A percentile compares a stretch with the other conserved stretches of the same genome.
Evolutionary conservation across 2,888 invertebrate species (phyloP).

Genomic region (Proisotoma minuta): DNA sequence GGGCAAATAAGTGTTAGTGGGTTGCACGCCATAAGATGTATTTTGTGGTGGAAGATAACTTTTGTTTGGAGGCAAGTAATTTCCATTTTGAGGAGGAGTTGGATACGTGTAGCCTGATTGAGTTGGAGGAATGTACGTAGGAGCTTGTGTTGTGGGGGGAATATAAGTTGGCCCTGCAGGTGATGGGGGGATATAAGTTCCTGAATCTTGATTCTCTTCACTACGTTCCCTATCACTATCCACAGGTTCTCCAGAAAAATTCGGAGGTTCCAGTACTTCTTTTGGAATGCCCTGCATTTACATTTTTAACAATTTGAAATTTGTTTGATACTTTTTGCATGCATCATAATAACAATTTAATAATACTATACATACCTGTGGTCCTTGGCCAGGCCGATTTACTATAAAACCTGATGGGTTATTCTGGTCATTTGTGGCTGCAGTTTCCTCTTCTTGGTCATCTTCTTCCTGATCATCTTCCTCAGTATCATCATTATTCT

Average conservation of each 20-base stretch:
- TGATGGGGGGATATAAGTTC: slow-evolving; percentile 22
- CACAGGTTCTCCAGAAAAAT: slow-evolving; percentile 23
- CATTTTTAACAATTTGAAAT: too few species aligned
- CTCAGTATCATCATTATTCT: slow-evolving; percentile 17
- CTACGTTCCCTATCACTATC: slow-evolving; percentile 6
- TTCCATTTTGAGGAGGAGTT: slow-evolving; percentile 3
- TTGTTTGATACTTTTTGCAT: too few species aligned
- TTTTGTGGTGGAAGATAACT: slow-evolving; percentile 10
- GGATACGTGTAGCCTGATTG: background rate
- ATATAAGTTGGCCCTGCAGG: slow-evolving; percentile 12
- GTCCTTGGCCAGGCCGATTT: slow-evolving; percentile 23
- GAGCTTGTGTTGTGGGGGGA: slow-evolving; percentile 11
- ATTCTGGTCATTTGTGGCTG: slow-evolving; percentile 21
- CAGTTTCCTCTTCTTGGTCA: slow-evolving; percentile 24
- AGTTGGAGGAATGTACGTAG: background rate
- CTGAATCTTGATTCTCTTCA: slow-evolving; percentile 7
- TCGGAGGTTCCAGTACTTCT: background rate
- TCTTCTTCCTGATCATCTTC: slow-evolving; percentile 18
- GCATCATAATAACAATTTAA: too few species aligned
- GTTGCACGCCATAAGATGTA: too few species aligned
- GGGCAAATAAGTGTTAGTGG: slow-evolving; percentile 14
- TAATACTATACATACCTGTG: too few species aligned
- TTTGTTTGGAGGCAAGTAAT: slow-evolving; percentile 19
- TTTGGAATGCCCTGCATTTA: too few species aligned
- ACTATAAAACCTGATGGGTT: slow-evolving; percentile 19